Evolutionary conservation across 2,113 vertebrate species (phyloP).

Genomic region (Connochaetes taurinus): DNA sequence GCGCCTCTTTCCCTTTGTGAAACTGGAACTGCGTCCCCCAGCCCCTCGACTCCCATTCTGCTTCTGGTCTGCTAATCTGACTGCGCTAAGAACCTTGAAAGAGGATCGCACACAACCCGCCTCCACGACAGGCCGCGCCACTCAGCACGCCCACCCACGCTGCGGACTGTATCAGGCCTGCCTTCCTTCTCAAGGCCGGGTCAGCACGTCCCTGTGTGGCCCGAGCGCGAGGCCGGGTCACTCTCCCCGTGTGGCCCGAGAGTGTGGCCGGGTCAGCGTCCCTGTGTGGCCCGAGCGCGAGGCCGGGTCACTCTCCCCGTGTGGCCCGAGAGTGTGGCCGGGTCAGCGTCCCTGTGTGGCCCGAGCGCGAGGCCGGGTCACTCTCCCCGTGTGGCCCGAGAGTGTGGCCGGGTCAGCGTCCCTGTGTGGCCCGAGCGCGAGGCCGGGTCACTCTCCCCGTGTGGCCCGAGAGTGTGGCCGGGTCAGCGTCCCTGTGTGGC

Average conservation of each 20-base stretch:
- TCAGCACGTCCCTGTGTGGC: fast-evolving
- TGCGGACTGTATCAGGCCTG: fast-evolving
- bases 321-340: fast-evolving
- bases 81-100: no score
- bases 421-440: fast-evolving
- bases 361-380: fast-evolving
- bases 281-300: fast-evolving
- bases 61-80: fast-evolving
- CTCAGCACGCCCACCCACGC: fast-evolving
- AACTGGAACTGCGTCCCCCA: no score
- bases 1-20: fast-evolving
- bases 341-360: fast-evolving
- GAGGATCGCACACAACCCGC: no score
- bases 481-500: no score
- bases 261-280: fast-evolving
- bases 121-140: not conserved
- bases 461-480: fast-evolving
- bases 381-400: fast-evolving
- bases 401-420: fast-evolving
- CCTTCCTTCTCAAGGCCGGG: not conserved
- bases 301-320: fast-evolving
- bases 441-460: fast-evolving
- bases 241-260: fast-evolving
- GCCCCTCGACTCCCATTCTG: fast-evolving
- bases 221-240: fast-evolving